phyloP scores from a whole-genome alignment of 1,140 invertebrate species.

The Melitaea cinxia region DNA sequence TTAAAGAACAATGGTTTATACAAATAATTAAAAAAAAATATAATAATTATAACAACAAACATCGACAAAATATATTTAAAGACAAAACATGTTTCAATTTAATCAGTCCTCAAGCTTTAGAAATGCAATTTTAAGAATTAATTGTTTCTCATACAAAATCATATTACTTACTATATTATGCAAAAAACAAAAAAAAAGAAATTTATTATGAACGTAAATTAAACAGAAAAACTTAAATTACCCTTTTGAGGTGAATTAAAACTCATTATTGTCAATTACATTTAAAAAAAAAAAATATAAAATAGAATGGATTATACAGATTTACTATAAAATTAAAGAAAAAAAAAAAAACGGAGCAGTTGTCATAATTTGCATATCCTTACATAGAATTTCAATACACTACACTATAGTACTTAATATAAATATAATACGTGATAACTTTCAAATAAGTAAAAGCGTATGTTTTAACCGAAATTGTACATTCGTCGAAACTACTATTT shows the following conservation, averaged over 20 bases:
- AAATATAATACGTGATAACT: slow-evolving; percentile 78
- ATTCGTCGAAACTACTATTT: slow-evolving; percentile 50
- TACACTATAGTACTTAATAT: slow-evolving; percentile 76
- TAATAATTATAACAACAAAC: slow-evolving; percentile 86
- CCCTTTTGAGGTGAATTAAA: slow-evolving; percentile 53
- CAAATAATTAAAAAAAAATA: slow-evolving; percentile 84
- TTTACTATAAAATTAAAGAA: slow-evolving; percentile 59
- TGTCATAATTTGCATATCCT: slow-evolving; percentile 75
- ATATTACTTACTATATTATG: slow-evolving; percentile 74
- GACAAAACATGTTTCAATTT: slow-evolving; percentile 79
- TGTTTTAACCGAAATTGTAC: slow-evolving; percentile 56
- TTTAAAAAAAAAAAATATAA: slow-evolving; percentile 53
- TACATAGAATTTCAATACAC: slow-evolving; percentile 69
- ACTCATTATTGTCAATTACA: slow-evolving; percentile 54
- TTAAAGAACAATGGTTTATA: slow-evolving; percentile 86
- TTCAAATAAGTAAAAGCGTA: slow-evolving; percentile 78
- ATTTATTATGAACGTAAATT: slow-evolving; percentile 55
- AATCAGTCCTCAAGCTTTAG: slow-evolving; percentile 77
- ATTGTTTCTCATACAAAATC: slow-evolving; percentile 63
- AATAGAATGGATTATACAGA: slow-evolving; percentile 51
- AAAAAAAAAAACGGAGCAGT: slow-evolving; percentile 63
- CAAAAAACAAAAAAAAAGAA: slow-evolving; percentile 69
- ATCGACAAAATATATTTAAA: slow-evolving; percentile 82
- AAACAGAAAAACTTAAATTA: slow-evolving; percentile 66
- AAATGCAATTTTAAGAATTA: slow-evolving; percentile 81